Base-by-base conservation (phyloP, 2,888 invertebrate genomes). In the Acrobasis suavella region DNA sequence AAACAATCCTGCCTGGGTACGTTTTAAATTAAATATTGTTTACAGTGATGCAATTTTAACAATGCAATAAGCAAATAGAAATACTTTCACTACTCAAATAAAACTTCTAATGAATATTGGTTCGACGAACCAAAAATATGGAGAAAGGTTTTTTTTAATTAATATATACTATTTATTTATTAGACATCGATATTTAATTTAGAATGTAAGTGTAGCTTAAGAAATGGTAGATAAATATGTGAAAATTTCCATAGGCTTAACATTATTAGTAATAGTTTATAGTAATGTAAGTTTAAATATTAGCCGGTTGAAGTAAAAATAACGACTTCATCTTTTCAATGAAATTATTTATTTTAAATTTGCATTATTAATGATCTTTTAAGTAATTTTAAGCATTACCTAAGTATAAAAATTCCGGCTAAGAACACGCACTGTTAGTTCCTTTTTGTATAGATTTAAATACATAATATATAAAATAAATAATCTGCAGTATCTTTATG, bases 111-210 rank as follows among this genome's bases (percentile, higher is more conserved):
- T 63, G 60, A 58, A 62, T 69, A 66, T 69, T 51, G 69, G 72
- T 78, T 75, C 69, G 60, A 67, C 71, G 71, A 76, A 76, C 71
- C 72, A 67, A 68, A 71, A 72, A 67, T 67, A 73, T 61, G 71
- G 70, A 80, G 73, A 79, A 75, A 72, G 66, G 69, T 77, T 78
- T 80, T 78, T 82, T 80, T n/a, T n/a, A n/a, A 83, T 81, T 91
- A 91, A 89, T 89, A 89, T 90, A 90, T 90, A 82, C 85, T 88
- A 91, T 89, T 91, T 91, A 91, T 91, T 91, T 90, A 91, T 91
- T 91, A 78, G 87, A 80, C 79, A 77, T 77, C 76, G 75, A 81
- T 88, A 87, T 87, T 89, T 88, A 86, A 86, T 78, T 73, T 83
- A 81, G 70, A 65, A 65, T 50, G 22, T 81, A 83, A 82, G 76